Evolutionary conservation across 2,113 vertebrate species (phyloP), one percentile per base, ranked within the genome.

Genomic region (Mesoclemmys tuberculata): DNA sequence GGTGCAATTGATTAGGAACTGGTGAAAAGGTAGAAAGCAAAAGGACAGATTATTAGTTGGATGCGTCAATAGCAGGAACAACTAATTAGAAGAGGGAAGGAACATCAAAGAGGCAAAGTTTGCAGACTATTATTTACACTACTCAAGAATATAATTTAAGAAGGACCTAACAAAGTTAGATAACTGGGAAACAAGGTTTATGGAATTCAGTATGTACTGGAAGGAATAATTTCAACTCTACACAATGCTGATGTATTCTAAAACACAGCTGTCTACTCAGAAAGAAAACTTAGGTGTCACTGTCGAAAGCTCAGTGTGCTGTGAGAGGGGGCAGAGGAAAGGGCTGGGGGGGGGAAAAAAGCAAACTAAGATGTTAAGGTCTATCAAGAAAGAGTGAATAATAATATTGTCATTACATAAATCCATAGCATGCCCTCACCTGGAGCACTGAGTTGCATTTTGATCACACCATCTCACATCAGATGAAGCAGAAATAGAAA

Each of bases 401-500:
- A 68, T 68, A 18, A n/a, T 10, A n/a, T 18, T n/a, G 31, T 10
- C 35, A n/a, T n/a, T n/a, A 19, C 29, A 68, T 68, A 68, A 18
- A n/a, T n/a, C 35, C 64, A 68, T 35, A 35, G 78, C 10, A 89
- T 14, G 89, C 51, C 3, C 89, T 97, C 87, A 96, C 94, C 94
- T 95, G 89, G 44, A 90, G 35, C 44, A 71, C 0, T 22, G 8
- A 51, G 46, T 90, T 90, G 78, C 48, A 56, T 80, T 89, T 68
- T 91, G 64, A 74, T 88, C 85, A 91, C 87, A 86, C 44, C 92
- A 84, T 38, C 96, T 95, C 52, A 82, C 80, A 56, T 5, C 87
- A 86, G 51, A 94, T 6, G 71, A 92, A 90, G 38, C 44, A 82
- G 49, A 93, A 93, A 94, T 2, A 94, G 75, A 94, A 91, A n/a